A percentile compares a stretch with the other conserved stretches of the same genome.
Conservation (phyloP, 2,888 invertebrate genomes). For the Plemyria rubiginata region DNA sequence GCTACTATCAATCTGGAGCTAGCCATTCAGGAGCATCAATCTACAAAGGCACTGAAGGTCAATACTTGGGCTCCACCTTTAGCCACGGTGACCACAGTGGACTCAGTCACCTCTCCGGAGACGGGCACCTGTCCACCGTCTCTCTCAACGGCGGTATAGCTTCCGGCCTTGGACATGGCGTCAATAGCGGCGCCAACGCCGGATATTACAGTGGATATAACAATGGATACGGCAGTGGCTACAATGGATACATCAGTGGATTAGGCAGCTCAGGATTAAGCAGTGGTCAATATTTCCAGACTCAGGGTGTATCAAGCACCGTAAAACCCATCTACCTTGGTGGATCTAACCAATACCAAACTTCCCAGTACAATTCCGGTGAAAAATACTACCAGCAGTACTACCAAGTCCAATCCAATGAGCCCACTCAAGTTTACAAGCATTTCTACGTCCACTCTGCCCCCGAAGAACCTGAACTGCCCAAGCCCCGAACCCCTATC, state of each 20-base stretch:
- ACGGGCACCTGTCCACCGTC: conserved; percentile 26
- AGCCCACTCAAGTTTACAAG: conserved; percentile 88
- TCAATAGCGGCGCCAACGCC: conserved; percentile 9
- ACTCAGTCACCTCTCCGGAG: conserved; percentile 22
- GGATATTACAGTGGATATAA: conserved; percentile 10
- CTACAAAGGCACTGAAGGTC: conserved; percentile 41
- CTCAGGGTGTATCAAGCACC: conserved; percentile 17
- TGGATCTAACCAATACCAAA: conserved; percentile 31
- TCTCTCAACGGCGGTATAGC: conserved; percentile 15
- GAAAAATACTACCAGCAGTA: conserved; percentile 78
- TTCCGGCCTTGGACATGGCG: conserved; percentile 8
- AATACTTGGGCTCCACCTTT: conserved; percentile 39
- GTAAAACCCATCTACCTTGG: conserved; percentile 31
- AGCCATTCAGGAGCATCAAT: conserved; percentile 37
- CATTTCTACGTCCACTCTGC: conserved; percentile 80
- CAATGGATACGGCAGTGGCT: conserved; percentile 17
- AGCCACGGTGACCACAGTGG: conserved; percentile 28
- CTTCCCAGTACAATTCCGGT: conserved; percentile 44
- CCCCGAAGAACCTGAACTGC: conserved; percentile 78
- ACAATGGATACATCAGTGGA: conserved; percentile 22
- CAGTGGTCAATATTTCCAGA: not conserved
- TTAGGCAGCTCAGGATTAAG: conserved; percentile 6
- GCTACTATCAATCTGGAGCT: conserved; percentile 49
- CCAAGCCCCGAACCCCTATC: conserved; percentile 84
- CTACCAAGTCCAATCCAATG: conserved; percentile 86